These are phyloP conservation scores for Sabellastarte sp. DNA, from an alignment of 2,888 invertebrate species.

Conservation along the genomic window DNA sequence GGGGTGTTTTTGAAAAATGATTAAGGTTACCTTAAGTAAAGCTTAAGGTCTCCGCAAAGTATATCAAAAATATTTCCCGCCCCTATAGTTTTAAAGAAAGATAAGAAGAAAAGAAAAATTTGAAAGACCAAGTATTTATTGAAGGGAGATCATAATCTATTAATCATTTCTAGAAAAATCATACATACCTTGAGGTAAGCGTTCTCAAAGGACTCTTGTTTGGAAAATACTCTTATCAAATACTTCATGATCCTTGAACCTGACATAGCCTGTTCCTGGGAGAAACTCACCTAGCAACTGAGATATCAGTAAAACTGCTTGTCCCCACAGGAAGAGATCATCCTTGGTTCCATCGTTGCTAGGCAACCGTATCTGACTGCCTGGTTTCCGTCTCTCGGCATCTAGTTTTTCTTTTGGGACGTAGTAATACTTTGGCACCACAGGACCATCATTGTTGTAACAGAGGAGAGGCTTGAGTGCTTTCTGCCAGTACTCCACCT, in stretches of 20 bases:
- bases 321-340: constrained; percentile 85
- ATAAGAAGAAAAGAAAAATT: no score
- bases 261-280: no score
- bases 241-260: no score
- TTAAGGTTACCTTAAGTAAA: no score
- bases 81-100: no score
- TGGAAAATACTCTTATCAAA: no score
- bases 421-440: constrained; percentile 92
- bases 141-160: no score
- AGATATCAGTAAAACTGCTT: constrained; percentile 90
- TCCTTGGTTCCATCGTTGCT: constrained; percentile 63
- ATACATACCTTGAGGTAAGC: neutral
- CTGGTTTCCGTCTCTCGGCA: constrained; percentile 71
- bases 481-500: constrained; percentile 88
- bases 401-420: constrained; percentile 75
- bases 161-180: no score
- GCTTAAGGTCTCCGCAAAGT: no score
- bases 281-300: constrained; percentile 74
- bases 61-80: no score
- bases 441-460: constrained; percentile 65
- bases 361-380: constrained; percentile 68
- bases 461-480: constrained; percentile 77
- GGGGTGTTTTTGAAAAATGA: no score
- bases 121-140: no score
- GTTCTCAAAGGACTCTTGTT: neutral